Evolutionary conservation across 2,797 vertebrate genomes (phyloP).

Genomic region (Galagoides demidoff): DNA sequence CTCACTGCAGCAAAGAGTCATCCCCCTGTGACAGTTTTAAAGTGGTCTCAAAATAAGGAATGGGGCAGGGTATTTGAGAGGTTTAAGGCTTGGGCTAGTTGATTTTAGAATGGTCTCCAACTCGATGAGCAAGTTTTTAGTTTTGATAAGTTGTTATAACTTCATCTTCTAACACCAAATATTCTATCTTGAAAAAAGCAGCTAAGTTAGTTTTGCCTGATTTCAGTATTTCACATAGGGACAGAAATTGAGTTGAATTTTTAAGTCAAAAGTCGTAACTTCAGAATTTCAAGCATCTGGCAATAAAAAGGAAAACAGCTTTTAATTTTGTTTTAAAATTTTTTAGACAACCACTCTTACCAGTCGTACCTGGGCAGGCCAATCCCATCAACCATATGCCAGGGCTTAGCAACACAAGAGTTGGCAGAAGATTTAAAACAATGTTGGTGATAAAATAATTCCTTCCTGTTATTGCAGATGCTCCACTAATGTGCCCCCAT

Average conservation of each 20-base stretch:
- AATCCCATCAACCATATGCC: rapidly evolving
- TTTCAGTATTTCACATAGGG: background rate
- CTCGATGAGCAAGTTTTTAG: background rate
- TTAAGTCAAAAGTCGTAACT: background rate
- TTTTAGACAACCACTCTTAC: background rate
- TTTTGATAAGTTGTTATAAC: background rate
- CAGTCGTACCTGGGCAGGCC: too few species aligned
- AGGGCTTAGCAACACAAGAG: too few species aligned
- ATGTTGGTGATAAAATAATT: background rate
- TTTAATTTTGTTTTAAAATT: background rate
- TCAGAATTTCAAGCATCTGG: background rate
- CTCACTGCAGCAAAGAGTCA: rapidly evolving
- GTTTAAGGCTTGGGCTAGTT: background rate
- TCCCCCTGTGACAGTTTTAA: rapidly evolving
- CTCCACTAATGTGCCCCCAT: too few species aligned
- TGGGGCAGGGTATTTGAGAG: background rate
- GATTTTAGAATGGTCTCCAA: background rate
- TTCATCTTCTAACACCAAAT: background rate
- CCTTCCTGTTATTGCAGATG: background rate
- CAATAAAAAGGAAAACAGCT: background rate
- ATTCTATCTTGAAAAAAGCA: background rate
- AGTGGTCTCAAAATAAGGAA: background rate
- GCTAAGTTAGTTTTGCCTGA: too few species aligned
- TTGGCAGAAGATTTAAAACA: background rate
- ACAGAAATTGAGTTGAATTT: background rate